A percentile compares a stretch with the other conserved stretches of the same genome.
These are phyloP conservation scores for Triops cancriformis DNA, from an alignment of 1,140 invertebrate species.

Conservation along the genomic window DNA sequence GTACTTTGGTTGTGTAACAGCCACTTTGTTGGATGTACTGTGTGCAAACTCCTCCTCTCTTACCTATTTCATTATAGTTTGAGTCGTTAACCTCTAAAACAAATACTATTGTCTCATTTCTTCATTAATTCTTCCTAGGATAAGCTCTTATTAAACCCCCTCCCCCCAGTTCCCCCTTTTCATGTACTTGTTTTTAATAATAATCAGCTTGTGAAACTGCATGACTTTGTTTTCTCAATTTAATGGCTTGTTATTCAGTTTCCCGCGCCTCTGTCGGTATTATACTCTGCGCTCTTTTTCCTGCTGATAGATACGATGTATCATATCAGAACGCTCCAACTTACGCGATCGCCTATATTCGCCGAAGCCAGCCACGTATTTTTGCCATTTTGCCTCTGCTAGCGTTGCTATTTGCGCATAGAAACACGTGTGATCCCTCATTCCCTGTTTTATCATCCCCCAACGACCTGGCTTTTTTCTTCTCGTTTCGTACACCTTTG, in stretches of 20 bases:
- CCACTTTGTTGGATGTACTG: neutral
- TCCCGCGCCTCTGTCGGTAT: slow-evolving; percentile 3
- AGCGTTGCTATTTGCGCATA: slow-evolving; percentile 11
- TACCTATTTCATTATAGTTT: slow-evolving; percentile 1
- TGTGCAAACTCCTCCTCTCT: neutral
- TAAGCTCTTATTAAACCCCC: neutral
- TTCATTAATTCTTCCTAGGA: neutral
- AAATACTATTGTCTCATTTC: neutral
- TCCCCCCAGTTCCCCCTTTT: neutral
- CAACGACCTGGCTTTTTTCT: slow-evolving; percentile 1
- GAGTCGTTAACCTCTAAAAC: neutral
- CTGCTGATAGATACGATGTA: neutral
- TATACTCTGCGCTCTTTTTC: slow-evolving; percentile 13
- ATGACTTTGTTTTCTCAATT: slow-evolving; percentile 1
- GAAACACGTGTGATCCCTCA: neutral
- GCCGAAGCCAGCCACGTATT: slow-evolving; percentile 8
- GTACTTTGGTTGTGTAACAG: neutral
- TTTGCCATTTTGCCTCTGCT: slow-evolving; percentile 11
- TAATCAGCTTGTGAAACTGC: slow-evolving; percentile 13
- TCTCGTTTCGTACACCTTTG: slow-evolving; percentile 18
- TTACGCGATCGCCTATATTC: neutral
- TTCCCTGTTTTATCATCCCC: slow-evolving; percentile 1
- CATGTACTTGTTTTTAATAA: slow-evolving; percentile 6
- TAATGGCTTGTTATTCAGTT: slow-evolving; percentile 11
- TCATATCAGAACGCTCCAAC: neutral